These are phyloP conservation scores for Calliopsis andreniformis DNA, from an alignment of 1,140 invertebrate species.

Conservation along the genomic window DNA sequence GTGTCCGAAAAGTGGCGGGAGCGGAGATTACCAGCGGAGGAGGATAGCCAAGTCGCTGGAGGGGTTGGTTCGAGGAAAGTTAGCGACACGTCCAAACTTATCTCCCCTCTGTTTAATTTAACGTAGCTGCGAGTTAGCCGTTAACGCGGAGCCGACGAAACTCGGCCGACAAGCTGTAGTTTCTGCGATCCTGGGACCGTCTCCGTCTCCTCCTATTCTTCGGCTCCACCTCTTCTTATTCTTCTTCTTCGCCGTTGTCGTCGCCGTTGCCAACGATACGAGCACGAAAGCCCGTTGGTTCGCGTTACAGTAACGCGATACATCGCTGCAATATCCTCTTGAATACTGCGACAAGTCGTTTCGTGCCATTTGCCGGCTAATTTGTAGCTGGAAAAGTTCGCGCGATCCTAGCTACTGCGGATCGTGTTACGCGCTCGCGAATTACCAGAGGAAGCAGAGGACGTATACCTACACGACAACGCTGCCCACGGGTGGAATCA, in stretches of 20 bases:
- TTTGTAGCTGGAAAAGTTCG: constrained; percentile 61
- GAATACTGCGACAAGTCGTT: constrained; percentile 53
- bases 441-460: constrained; percentile 21
- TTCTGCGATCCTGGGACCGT: constrained; percentile 55
- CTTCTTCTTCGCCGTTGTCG: background rate
- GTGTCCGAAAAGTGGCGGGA: constrained; percentile 46
- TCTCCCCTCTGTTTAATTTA: constrained; percentile 78
- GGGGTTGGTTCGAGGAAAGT: constrained; percentile 67
- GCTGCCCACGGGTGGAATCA: background rate
- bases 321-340: constrained; percentile 60
- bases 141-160: constrained; percentile 71
- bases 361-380: constrained; percentile 62
- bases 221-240: constrained; percentile 39
- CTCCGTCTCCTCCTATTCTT: constrained; percentile 1
- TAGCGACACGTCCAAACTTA: constrained; percentile 77
- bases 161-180: constrained; percentile 69
- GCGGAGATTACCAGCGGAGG: constrained; percentile 46
- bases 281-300: constrained; percentile 20
- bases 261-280: constrained; percentile 47
- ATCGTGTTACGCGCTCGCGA: constrained; percentile 20
- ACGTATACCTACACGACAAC: background rate
- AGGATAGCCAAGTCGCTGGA: constrained; percentile 33
- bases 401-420: background rate
- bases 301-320: constrained; percentile 55
- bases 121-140: constrained; percentile 77